Evolutionary conservation across 2,888 invertebrate genomes (phyloP).

Genomic region (Charanyca ferruginea): DNA sequence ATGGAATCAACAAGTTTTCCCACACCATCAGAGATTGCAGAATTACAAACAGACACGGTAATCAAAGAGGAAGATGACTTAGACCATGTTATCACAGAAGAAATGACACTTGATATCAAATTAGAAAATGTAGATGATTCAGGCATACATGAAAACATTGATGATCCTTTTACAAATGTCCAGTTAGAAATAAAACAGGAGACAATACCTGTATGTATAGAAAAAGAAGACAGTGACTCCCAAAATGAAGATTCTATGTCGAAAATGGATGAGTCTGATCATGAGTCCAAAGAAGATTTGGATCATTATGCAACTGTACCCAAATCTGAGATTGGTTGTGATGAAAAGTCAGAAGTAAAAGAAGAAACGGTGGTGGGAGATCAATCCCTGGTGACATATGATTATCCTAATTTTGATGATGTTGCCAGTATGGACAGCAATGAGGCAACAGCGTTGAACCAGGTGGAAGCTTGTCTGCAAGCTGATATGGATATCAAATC

Average conservation of each 20-base stretch:
- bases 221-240: conserved; percentile 41
- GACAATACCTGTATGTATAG: conserved; percentile 52
- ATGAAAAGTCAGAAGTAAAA: conserved; percentile 69
- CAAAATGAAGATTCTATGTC: conserved; percentile 32
- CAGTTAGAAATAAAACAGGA: conserved; percentile 75
- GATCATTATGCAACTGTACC: conserved; percentile 50
- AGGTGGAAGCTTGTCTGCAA: conserved; percentile 83
- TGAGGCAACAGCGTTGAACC: conserved; percentile 80
- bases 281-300: conserved; percentile 36
- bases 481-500: conserved; percentile 77
- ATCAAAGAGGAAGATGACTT: conserved; percentile 57
- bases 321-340: conserved; percentile 51
- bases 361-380: conserved; percentile 67
- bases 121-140: conserved; percentile 66
- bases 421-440: conserved; percentile 80
- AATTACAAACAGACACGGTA: conserved; percentile 46
- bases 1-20: conserved; percentile 45
- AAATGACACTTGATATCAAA: conserved; percentile 67
- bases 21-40: conserved; percentile 42
- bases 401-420: conserved; percentile 80
- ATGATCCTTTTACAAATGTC: conserved; percentile 69
- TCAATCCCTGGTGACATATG: conserved; percentile 74
- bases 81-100: conserved; percentile 42
- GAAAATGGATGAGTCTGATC: conserved; percentile 33
- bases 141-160: conserved; percentile 39